Conservation (phyloP, 2,797 vertebrate species). For the Chromobotia macracanthus region DNA sequence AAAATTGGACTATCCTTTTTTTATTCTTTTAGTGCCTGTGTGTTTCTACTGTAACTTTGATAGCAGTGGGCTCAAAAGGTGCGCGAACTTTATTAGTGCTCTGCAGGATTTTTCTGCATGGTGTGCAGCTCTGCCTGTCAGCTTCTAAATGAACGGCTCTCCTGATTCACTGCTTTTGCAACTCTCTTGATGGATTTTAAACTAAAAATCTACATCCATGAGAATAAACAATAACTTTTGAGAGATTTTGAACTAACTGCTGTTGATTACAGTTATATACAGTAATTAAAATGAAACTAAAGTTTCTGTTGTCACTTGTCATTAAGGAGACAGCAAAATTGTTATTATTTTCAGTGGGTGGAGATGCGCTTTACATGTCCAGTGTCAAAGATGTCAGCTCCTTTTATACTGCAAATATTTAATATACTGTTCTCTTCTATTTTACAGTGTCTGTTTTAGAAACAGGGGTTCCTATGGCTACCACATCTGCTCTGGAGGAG, state of each 20-base stretch:
- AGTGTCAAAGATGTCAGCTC: neutral
- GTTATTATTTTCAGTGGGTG: constrained; percentile 1
- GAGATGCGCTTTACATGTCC: constrained; percentile 12
- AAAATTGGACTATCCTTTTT: constrained; percentile 14
- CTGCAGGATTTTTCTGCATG: constrained; percentile 18
- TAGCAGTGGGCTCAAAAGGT: neutral
- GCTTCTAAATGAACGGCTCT: constrained; percentile 21
- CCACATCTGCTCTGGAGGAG: constrained; percentile 85
- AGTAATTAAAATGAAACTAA: neutral
- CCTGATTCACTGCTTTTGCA: constrained; percentile 27
- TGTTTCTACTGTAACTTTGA: constrained; percentile 25
- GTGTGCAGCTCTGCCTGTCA: constrained; percentile 27
- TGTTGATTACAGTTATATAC: neutral
- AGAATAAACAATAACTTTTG: neutral
- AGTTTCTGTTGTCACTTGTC: neutral
- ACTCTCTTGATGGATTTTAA: neutral
- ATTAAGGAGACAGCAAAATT: neutral
- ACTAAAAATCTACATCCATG: neutral
- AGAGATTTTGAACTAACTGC: neutral
- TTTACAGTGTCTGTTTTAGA: constrained; percentile 60
- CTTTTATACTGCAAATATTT: neutral
- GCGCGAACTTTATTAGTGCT: constrained; percentile 8
- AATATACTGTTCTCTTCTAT: neutral
- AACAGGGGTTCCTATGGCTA: constrained; percentile 68
- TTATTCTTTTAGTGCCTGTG: constrained; percentile 3